Conservation (phyloP, 2,888 invertebrate genomes). For the Drosophila kanekoi region DNA sequence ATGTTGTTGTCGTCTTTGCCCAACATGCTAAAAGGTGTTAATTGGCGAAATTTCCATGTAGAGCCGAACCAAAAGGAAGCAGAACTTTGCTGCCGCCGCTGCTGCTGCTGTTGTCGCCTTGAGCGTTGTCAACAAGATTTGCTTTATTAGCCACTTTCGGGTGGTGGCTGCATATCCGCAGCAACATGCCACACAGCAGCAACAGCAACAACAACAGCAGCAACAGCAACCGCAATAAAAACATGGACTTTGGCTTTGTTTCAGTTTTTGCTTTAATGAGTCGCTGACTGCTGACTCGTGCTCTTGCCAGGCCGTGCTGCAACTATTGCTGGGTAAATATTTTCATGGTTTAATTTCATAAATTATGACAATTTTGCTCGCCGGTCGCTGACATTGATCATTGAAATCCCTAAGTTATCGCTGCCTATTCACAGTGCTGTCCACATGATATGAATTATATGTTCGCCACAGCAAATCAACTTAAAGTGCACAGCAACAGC, state of each 20-base stretch:
- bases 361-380: constrained; percentile 71
- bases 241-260: constrained; percentile 53
- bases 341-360: constrained; percentile 81
- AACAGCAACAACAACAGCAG: constrained; percentile 23
- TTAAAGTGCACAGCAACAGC: constrained; percentile 65
- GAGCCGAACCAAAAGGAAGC: constrained; percentile 71
- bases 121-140: constrained; percentile 84
- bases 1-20: constrained; percentile 64
- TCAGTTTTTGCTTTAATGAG: constrained; percentile 69
- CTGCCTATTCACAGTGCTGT: constrained; percentile 55
- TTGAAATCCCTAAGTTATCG: constrained; percentile 85
- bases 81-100: constrained; percentile 35
- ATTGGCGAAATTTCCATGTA: constrained; percentile 84
- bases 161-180: constrained; percentile 78
- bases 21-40: constrained; percentile 84
- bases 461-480: constrained; percentile 82
- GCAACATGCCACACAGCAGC: constrained; percentile 61
- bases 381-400: constrained; percentile 78
- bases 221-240: constrained; percentile 29
- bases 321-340: constrained; percentile 63
- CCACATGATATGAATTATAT: constrained; percentile 80
- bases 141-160: constrained; percentile 85
- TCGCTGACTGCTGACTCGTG: constrained; percentile 32
- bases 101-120: constrained; percentile 60
- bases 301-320: constrained; percentile 17